Percentiles rank a stretch among this genome's conserved stretches.
Evolutionary conservation across 1,140 invertebrate species (phyloP).

Genomic region (Bombus turneri): DNA sequence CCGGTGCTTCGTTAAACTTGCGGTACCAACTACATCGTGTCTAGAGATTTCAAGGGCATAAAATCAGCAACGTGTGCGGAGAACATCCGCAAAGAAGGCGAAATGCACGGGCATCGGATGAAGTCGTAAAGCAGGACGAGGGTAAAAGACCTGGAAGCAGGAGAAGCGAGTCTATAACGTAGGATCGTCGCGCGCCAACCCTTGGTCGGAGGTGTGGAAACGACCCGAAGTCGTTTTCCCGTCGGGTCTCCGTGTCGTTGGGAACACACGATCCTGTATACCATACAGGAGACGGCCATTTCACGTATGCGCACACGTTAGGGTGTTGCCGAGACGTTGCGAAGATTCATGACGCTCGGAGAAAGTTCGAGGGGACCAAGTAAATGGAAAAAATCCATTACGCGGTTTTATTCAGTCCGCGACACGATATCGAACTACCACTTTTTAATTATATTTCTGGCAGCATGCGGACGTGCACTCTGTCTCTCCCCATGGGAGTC

Average conservation of each 20-base stretch:
- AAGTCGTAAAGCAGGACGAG: constrained; percentile 57
- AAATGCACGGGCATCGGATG: constrained; percentile 49
- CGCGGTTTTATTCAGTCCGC: constrained; percentile 42
- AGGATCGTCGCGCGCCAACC: constrained; percentile 30
- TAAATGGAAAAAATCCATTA: constrained; percentile 62
- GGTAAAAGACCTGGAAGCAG: constrained; percentile 28
- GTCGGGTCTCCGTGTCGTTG: constrained; percentile 28
- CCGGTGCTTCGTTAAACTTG: too few relatives aligned
- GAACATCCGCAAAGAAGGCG: constrained; percentile 3
- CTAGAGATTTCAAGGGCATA: constrained; percentile 1
- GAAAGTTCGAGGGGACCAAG: constrained; percentile 26
- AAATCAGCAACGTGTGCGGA: neutral
- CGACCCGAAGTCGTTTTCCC: constrained; percentile 52
- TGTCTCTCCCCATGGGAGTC: neutral
- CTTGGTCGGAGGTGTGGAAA: constrained; percentile 53
- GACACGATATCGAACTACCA: constrained; percentile 30
- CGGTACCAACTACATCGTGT: neutral
- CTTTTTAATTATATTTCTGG: constrained; percentile 49
- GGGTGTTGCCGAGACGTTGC: constrained; percentile 7
- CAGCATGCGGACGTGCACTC: neutral
- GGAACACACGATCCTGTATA: constrained; percentile 13
- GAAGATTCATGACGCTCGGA: constrained; percentile 44
- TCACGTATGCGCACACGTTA: neutral
- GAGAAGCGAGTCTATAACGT: constrained; percentile 39
- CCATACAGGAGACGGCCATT: neutral